Evolutionary conservation across 2,113 vertebrate genomes (phyloP), one percentile per base, ranked within the genome.

Genomic region (Sinosuthora webbiana): DNA sequence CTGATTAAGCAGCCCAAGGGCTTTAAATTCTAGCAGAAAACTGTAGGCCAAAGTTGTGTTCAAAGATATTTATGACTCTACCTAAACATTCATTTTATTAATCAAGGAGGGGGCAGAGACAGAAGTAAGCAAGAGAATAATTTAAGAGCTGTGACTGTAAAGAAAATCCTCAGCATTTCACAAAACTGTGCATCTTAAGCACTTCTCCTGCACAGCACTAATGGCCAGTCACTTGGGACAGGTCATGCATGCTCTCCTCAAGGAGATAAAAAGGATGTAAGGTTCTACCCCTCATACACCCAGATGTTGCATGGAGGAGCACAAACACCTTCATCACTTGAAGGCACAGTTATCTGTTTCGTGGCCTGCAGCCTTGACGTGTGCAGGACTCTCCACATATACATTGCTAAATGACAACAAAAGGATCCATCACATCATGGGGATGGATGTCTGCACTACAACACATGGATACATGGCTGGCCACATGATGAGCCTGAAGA

Each of bases 341-440:
- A 79, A 86, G 27, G 49, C 20, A 57, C 5, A 13, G 35, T n/a
- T 41, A 78, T 9, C 18, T 47, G 23, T 60, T 63, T 57, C 0
- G 49, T 20, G 35, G 17, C 47, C 33, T 50, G 49, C 35, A 69
- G 59, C 53, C 69, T 47, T n/a, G 39, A 30, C 8, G 31, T 2
- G 27, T 19, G 42, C 47, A 79, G 47, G 13, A 47, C 64, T 28
- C 49, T 56, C 57, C 62, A 70, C 33, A 35, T 13, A 11, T 2
- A n/a, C 0, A 0, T 6, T 44, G 56, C 41, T 56, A 31, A 12
- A 2, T 27, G 23, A 76, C 35, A 35, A 89, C 20, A 68, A 47
- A 47, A 80, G 6, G 59, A 83, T 33, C 24, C 41, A 14, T 13
- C 35, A 9, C 41, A 69, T 33, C 47, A 13, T 1, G 11, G 33